Evolutionary conservation across 2,888 invertebrate genomes (phyloP), one percentile per base, ranked within the genome.

Genomic region (Flexamia atlantica): DNA sequence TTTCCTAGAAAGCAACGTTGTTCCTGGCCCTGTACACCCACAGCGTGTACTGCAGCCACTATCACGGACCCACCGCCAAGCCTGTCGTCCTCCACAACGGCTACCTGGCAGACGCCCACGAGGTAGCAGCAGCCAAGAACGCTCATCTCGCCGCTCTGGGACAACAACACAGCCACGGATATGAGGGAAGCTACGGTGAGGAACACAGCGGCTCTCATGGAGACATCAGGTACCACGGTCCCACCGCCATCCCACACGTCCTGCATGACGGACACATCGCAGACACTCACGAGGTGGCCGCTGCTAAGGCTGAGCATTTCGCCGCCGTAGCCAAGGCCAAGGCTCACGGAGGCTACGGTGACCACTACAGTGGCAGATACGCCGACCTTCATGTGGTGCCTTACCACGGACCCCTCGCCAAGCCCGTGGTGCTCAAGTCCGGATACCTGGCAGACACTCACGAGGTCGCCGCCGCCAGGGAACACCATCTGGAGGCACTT

Each of bases 401-500:
- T 9, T 46, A 76, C 74, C 74, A 76, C 74, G 74, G 74, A 23
- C 46, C 74, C 46, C 2, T 14, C 74, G 74, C 74, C 74, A 42
- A 40, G 28, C 74, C 74, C 9, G 42, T 46, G 9, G 74, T 76
- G 3, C 74, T 76, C 74, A 3, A 76, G 3, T 1, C 2, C 74
- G 74, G 74, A 2, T 46, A 76, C 74, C 25, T 76, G 42, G 74
- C 74, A 76, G 74, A 76, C 46, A 76, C 74, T 14, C 74, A 76
- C 28, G 74, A 76, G 74, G 74, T 76, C 7, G 72, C 72, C 4
- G 72, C 72, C 1, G 72, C 72, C 36, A 72, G 40, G 72, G 20
- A 36, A 3, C 20, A 7, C 40, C 72, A 72, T 72, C 42, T 72
- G 3, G 72, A 7, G 20, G 72, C 72, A 40, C 72, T 72, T 7